These are phyloP conservation scores for Lanius ludovicianus DNA, from an alignment of 2,113 vertebrate genomes.

Conservation along the genomic window DNA sequence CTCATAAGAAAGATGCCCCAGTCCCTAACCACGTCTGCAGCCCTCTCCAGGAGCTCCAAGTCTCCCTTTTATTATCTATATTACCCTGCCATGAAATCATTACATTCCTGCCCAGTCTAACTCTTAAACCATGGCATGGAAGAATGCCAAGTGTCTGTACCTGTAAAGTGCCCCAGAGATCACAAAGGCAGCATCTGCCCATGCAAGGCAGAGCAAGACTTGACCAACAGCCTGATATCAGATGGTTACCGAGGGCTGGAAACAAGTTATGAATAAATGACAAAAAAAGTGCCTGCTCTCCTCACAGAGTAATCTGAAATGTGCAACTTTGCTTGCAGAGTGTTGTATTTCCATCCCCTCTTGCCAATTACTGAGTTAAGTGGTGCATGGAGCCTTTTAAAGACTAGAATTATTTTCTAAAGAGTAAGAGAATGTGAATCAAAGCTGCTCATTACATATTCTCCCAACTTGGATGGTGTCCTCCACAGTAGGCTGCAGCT, in stretches of 20 bases:
- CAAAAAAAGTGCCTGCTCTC: background rate
- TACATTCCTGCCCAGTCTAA: background rate
- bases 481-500: conserved; percentile 49
- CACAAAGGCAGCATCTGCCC: background rate
- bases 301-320: conserved; percentile 24
- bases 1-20: background rate
- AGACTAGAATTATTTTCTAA: conserved; percentile 58
- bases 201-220: background rate
- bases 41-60: background rate
- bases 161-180: background rate
- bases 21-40: background rate
- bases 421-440: conserved; percentile 55
- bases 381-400: conserved; percentile 61
- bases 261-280: conserved; percentile 15
- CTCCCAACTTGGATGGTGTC: conserved; percentile 54
- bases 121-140: background rate
- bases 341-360: conserved; percentile 42
- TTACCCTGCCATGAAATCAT: background rate
- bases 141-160: background rate
- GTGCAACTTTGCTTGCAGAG: conserved; percentile 35
- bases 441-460: conserved; percentile 63
- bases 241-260: background rate
- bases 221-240: background rate
- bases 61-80: background rate
- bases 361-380: conserved; percentile 66